Evolutionary conservation across 2,888 invertebrate genomes (phyloP).

Genomic region (Lycophotia porphyrea): DNA sequence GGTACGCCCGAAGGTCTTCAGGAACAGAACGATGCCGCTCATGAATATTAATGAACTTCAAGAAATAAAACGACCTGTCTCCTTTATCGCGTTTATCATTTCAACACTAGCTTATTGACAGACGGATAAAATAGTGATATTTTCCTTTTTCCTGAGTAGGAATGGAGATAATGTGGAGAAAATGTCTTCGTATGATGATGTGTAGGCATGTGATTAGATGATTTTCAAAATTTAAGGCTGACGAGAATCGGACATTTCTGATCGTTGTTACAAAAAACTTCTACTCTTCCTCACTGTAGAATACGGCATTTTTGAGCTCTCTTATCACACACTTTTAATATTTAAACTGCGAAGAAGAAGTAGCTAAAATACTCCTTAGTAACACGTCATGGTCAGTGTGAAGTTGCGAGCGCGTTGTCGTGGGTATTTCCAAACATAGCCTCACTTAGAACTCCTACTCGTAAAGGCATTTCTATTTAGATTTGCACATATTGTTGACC

Average conservation of each 20-base stretch:
- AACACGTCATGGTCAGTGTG: not conserved
- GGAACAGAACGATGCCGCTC: slow-evolving; percentile 54
- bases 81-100: slow-evolving; percentile 45
- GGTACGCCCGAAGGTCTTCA: slow-evolving; percentile 61
- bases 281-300: not conserved
- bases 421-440: not conserved
- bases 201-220: no score
- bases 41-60: slow-evolving; percentile 63
- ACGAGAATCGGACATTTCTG: not conserved
- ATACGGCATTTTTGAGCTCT: not conserved
- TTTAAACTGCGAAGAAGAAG: not conserved
- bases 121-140: slow-evolving; percentile 8
- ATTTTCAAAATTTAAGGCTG: not conserved
- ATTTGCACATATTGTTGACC: not conserved
- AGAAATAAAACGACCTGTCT: slow-evolving; percentile 43
- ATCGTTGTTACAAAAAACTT: not conserved
- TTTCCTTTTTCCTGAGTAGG: slow-evolving; percentile 37
- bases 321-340: not conserved
- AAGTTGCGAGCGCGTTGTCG: not conserved
- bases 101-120: slow-evolving; percentile 26
- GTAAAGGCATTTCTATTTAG: not conserved
- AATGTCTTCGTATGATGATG: no score
- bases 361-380: not conserved
- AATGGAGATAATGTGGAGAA: not conserved
- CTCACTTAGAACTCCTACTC: no score